Evolutionary conservation across 2,888 invertebrate species (phyloP).

Genomic region (Phlogophora meticulosa): DNA sequence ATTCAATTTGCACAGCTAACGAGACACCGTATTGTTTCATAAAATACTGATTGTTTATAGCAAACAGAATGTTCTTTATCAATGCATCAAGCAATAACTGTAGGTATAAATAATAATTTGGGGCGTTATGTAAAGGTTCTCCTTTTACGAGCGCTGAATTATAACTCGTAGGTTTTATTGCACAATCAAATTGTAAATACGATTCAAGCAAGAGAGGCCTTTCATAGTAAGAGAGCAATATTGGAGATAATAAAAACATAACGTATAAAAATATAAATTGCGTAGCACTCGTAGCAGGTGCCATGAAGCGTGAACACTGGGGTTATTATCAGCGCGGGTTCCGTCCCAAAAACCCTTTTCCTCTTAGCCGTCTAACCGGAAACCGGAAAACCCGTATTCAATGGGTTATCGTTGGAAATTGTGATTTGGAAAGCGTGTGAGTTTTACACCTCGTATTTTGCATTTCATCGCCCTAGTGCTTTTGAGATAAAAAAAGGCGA

Average conservation of each 20-base stretch:
- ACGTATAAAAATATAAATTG: conserved; percentile 60
- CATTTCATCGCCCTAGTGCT: conserved; percentile 42
- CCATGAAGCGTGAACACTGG: conserved; percentile 68
- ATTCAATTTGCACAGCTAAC: conserved; percentile 69
- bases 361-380: conserved; percentile 65
- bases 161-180: conserved; percentile 43
- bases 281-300: conserved; percentile 72
- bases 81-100: conserved; percentile 40
- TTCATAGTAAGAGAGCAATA: conserved; percentile 49
- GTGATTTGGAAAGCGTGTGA: conserved; percentile 62
- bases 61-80: conserved; percentile 9
- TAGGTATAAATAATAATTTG: conserved; percentile 39
- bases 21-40: conserved; percentile 48
- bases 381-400: conserved; percentile 72
- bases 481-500: conserved; percentile 47
- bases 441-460: conserved; percentile 63
- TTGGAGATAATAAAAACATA: conserved; percentile 62
- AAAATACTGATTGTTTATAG: conserved; percentile 33
- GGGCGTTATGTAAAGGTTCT: conserved; percentile 31
- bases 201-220: conserved; percentile 49
- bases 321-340: conserved; percentile 70
- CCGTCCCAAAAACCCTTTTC: conserved; percentile 67
- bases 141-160: conserved; percentile 47
- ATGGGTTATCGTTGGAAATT: conserved; percentile 70
- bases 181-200: conserved; percentile 43